Evolutionary conservation across 2,797 vertebrate species (phyloP).

Genomic region (Myotis myotis): DNA sequence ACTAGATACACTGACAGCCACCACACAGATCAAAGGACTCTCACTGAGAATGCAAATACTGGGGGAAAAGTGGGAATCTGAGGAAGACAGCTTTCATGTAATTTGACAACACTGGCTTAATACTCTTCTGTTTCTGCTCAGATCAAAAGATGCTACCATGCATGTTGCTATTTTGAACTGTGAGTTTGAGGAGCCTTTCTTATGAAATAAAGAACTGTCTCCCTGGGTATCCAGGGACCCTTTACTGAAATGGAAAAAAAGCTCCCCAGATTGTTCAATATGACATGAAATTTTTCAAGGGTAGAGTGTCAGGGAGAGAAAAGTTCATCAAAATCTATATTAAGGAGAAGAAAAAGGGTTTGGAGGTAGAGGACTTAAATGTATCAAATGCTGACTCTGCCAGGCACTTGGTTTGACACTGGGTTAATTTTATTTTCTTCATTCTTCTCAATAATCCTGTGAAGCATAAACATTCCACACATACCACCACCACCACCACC

Average conservation of each 20-base stretch:
- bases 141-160: not conserved
- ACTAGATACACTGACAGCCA: not conserved
- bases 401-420: not conserved
- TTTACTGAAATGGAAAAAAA: slow-evolving; percentile 24
- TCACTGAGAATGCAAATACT: not conserved
- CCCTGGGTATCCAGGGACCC: not conserved
- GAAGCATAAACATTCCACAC: not conserved
- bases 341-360: not conserved
- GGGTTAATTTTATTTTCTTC: slow-evolving; percentile 34
- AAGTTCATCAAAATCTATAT: not conserved
- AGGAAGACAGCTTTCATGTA: not conserved
- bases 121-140: not conserved
- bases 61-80: not conserved
- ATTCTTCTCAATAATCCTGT: not conserved
- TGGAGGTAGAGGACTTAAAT: not conserved
- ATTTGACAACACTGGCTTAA: not conserved
- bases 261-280: not conserved
- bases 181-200: not conserved
- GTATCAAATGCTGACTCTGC: not conserved
- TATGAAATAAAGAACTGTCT: not conserved
- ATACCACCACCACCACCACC: too few species aligned
- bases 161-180: not conserved
- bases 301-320: not conserved
- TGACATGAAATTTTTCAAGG: not conserved
- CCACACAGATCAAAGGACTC: not conserved